Evolutionary conservation across 2,113 vertebrate genomes (phyloP), one percentile per base, ranked within the genome.

Genomic region (Brachyhypopomus gauderio): DNA sequence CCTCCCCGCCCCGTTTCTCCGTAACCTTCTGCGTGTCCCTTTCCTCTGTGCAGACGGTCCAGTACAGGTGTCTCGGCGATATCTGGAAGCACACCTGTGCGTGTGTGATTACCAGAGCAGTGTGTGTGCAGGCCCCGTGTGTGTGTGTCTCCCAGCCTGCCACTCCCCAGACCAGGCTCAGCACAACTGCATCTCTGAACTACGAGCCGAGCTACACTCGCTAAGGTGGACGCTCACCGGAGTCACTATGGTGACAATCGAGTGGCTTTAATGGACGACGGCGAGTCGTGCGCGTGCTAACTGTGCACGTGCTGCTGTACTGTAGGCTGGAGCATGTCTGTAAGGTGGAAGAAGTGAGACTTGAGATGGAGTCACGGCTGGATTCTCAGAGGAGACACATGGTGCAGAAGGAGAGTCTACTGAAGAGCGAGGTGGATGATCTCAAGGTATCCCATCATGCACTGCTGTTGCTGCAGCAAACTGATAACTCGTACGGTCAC

Each of bases 381-480:
- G 95, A 96, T 89, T 96, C 95, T 1, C 95, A 96, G 90, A 95
- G 95, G 87, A 93, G 95, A 84, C 94, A 97, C 86, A 96, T 96
- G 96, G 95, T 97, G 85, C 95, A 96, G 88, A 96, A 96, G 85
- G 95, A 97, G 86, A 94, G 93, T 20, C 82, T 95, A 83, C 89
- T 96, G 85, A 95, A 94, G 91, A 95, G 90, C 11, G 94, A 96
- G 79, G 94, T 97, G 82, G 95, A 96, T 85, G 95, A 96, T 75
- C 92, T 96, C 5, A 97, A 96, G 95, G 96, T 97, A 91, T 27
- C 4, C 1, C 0, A 41, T 30, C 30, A 30, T 30, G 30, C 30
- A 30, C 30, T 30, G 30, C 30, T 30, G 3, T 3, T 30, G 30
- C 30, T 30, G 1, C 30, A 30, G 30, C 30, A 30, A 52, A 52